Percentiles rank a stretch among this genome's conserved stretches.
These are phyloP conservation scores for Pterocles orientalis DNA, from an alignment of 2,113 vertebrate genomes.

Conservation along the genomic window DNA sequence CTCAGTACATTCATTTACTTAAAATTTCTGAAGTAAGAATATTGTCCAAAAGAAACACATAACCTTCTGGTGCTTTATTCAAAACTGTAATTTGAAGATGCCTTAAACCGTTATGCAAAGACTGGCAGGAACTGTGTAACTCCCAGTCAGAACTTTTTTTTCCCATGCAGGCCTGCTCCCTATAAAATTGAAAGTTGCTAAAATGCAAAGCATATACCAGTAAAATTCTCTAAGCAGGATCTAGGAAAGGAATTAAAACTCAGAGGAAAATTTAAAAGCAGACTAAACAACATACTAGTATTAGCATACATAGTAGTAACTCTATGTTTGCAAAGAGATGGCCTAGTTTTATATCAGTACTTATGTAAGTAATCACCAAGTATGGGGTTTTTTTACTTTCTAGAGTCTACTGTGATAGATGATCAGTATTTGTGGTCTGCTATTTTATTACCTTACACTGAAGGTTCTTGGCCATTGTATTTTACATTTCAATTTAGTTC, in stretches of 20 bases:
- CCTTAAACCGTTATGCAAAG: not conserved
- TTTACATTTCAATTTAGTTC: not conserved
- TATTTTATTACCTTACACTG: not conserved
- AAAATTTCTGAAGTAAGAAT: not conserved
- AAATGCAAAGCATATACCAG: not conserved
- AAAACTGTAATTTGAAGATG: not conserved
- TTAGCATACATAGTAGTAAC: not conserved
- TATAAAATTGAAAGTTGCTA: not conserved
- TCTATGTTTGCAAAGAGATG: not conserved
- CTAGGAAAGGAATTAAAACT: not conserved
- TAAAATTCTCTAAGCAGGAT: not conserved
- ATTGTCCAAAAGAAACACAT: not conserved
- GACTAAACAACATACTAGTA: not conserved
- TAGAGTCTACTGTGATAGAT: not conserved
- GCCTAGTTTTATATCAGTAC: not conserved
- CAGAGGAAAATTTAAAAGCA: not conserved
- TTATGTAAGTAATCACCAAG: not conserved
- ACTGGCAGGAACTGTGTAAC: not conserved
- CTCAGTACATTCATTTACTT: not conserved
- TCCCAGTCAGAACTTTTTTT: not conserved
- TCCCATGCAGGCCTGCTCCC: not conserved
- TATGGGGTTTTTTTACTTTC: not conserved
- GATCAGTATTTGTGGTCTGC: not conserved
- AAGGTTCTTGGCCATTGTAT: not conserved
- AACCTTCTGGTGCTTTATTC: not conserved